These are phyloP conservation scores for Myrmecobius fasciatus DNA, from an alignment of 2,113 vertebrate genomes.

Conservation along the genomic window DNA sequence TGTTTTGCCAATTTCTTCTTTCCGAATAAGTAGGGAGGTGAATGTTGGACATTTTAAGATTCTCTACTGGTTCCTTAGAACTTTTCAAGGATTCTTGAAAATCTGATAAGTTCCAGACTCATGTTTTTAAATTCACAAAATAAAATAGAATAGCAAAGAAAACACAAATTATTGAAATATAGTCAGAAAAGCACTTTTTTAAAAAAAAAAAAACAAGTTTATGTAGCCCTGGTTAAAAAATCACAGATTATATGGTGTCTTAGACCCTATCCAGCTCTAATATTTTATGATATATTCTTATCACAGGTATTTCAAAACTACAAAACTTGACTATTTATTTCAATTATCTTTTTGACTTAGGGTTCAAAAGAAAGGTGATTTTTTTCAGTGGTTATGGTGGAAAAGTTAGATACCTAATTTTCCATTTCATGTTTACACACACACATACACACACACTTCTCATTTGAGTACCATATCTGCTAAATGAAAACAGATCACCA, in stretches of 20 bases:
- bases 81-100: too few relatives aligned
- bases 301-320: neutral
- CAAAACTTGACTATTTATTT: neutral
- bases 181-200: neutral
- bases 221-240: neutral
- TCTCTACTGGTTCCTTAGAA: neutral
- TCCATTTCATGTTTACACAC: neutral
- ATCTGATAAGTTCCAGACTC: neutral
- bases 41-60: neutral
- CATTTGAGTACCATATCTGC: constrained; percentile 1
- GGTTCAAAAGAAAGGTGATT: neutral
- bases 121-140: neutral
- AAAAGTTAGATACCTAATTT: neutral
- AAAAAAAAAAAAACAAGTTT: neutral
- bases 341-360: neutral
- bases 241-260: neutral
- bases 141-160: neutral
- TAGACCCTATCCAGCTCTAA: neutral
- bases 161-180: neutral
- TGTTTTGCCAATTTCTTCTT: neutral
- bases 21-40: neutral
- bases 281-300: neutral
- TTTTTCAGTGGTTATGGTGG: neutral
- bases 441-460: neutral
- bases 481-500: constrained; percentile 25